Base-by-base conservation (phyloP, 2,797 vertebrate species). In the Gallinago nigripennis region DNA sequence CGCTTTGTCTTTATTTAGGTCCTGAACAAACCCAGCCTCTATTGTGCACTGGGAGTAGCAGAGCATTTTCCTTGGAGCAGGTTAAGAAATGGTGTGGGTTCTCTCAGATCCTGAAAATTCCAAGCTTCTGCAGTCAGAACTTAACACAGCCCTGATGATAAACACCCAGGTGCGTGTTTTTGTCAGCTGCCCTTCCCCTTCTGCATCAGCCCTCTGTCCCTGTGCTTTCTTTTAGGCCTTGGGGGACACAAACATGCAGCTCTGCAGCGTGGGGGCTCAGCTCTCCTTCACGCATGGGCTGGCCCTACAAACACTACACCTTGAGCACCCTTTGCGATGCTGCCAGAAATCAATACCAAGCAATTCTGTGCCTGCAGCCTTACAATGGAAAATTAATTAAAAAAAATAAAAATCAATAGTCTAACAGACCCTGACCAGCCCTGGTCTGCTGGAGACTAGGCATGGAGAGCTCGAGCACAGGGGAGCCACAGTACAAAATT, bases 301-400 rank as follows among this genome's bases (percentile, higher is more conserved):
- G 56, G 30, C 24, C 35, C 50, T 48, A 37, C 35, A 61, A 64
- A 60, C 4, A 2, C 33, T 77, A 2, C 8, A 11, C 51, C 46
- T 82, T 9, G 0, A 1, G 2, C 28, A 37, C 4, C 25, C 37
- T 71, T 58, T 31, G 18, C 1, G 2, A 37, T 6, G 7, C 72
- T 64, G 33, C 39, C 73, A 79, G 65, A 83, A 84, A 86, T 88
- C 83, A 69, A 53, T 61, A 30, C 10, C 23, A 86, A 86, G 54
- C 57, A 86, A 75, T 2, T 24, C n/a, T 73, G 19, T 14, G 28
- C 39, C 46, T 60, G 70, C 41, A 88, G 63, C 53, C 41, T 50
- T 35, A 16, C 0, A 4, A 69, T 16, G 13, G 72, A 84, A 92
- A 86, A 76, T 39, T 31, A 78, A 60, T 63, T 41, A 0, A 56